Evolutionary conservation across 2,113 vertebrate genomes (phyloP), one percentile per base, ranked within the genome.

Genomic region (Microcebus ravelobensis): DNA sequence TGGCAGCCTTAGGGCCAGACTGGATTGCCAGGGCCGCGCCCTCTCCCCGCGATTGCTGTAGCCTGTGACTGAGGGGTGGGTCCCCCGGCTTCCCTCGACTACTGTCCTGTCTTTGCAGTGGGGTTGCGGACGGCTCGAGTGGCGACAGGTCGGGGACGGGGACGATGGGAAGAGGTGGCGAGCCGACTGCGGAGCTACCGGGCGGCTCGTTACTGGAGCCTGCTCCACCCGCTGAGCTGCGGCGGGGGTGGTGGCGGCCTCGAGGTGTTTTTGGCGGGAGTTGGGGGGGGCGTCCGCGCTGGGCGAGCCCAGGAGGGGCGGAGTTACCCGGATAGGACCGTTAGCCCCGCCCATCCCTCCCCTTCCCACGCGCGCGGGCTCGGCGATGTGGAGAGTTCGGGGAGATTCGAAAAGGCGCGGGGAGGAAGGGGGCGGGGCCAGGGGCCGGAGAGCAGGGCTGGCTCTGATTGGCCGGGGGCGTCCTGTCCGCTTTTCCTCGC

Each of bases 341-440:
- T 98, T 98, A 86, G 97, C 98, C 74, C 97, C 98, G 97, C 98
- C 98, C 92, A 77, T 6, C 87, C 96, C 90, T 79, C 85, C 95
- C 95, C 96, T 95, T 95, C 98, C 98, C 97, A 96, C 97, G 97
- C 98, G 97, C 97, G 97, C 87, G 96, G 97, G 96, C 98, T 98
- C 96, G 80, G 45, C 94, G 87, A 91, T 95, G 97, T 85, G 59
- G 77, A 87, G 97, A 93, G 97, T 98, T 98, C 96, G 87, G 96
- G 97, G 98, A 98, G 98, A 98, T 97, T 95, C 90, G 97, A 86
- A 97, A 98, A 98, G 97, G 98, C 96, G 98, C 98, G 91, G 94
- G 87, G 82, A 97, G 97, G 90, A 95, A 91, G 68, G 96, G 96
- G 98, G 96, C 97, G 97, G 97, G 98, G 95, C 50, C 42, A 6